Evolutionary conservation across 2,797 vertebrate species (phyloP).

Genomic region (Enteromius radiatus): DNA sequence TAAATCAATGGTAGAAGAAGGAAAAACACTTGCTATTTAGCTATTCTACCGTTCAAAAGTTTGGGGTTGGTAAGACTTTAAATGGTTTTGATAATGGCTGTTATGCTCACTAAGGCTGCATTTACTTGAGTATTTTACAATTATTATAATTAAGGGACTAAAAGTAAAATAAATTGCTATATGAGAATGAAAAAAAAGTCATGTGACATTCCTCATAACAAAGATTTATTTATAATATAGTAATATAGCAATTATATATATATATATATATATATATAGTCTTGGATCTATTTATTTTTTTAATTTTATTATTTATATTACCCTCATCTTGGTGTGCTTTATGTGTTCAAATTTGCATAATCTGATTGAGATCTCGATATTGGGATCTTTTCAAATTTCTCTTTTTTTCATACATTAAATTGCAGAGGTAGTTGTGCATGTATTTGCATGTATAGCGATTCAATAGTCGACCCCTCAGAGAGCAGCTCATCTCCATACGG

Average conservation of each 20-base stretch:
- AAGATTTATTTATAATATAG: not conserved
- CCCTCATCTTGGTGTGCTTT: not conserved
- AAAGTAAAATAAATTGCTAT: not conserved
- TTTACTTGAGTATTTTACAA: not conserved
- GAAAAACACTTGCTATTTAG: slow-evolving; percentile 9
- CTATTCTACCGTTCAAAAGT: not conserved
- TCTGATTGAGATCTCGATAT: not conserved
- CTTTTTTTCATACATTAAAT: not conserved
- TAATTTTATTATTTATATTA: not conserved
- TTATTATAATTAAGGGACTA: not conserved
- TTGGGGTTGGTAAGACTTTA: not conserved
- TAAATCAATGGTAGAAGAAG: slow-evolving; percentile 29
- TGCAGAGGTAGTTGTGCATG: not conserved
- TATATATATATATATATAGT: no score
- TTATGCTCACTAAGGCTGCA: not conserved
- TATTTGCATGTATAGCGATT: not conserved
- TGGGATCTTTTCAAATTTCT: not conserved
- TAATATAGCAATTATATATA: not conserved
- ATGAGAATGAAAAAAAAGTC: not conserved
- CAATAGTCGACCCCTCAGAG: not conserved
- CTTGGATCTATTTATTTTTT: no score
- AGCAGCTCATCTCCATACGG: slow-evolving; percentile 25
- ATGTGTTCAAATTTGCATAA: not conserved
- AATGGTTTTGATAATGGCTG: not conserved
- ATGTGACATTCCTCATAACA: not conserved